Percentiles rank a stretch among this genome's conserved stretches.
These are phyloP conservation scores for Temnothorax rugatulus DNA, from an alignment of 2,888 invertebrate genomes.

Conservation along the genomic window DNA sequence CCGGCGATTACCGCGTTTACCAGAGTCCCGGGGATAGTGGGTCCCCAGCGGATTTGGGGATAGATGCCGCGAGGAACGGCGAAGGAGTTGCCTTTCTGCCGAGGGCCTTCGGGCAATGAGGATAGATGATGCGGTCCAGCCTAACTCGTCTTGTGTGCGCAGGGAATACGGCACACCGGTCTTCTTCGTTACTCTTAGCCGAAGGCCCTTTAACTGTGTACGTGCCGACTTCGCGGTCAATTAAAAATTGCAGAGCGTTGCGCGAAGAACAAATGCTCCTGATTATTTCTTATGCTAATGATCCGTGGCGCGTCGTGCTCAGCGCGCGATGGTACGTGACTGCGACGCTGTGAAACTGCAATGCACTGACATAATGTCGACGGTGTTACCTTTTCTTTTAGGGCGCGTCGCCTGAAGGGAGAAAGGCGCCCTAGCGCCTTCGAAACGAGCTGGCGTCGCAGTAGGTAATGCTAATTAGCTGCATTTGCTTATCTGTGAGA, in stretches of 20 bases:
- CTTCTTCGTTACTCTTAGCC: not conserved
- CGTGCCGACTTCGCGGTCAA: constrained; percentile 43
- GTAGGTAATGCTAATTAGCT: constrained; percentile 8
- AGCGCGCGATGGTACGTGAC: constrained; percentile 14
- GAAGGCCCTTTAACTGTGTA: not conserved
- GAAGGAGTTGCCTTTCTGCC: constrained; percentile 36
- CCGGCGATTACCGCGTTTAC: constrained; percentile 48
- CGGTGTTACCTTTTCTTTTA: not conserved
- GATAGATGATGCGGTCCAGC: constrained; percentile 71
- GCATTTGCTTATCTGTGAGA: constrained; percentile 5
- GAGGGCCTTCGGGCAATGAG: constrained; percentile 67
- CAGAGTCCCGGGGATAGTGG: constrained; percentile 33
- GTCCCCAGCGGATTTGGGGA: constrained; percentile 63
- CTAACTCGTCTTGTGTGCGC: constrained; percentile 61
- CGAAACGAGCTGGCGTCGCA: not conserved
- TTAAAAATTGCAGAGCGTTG: constrained; percentile 51
- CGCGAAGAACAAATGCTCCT: not conserved
- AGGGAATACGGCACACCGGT: not conserved
- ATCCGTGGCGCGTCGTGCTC: not conserved
- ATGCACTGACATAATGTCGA: not conserved
- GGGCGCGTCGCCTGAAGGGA: not conserved
- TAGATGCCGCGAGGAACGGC: constrained; percentile 58
- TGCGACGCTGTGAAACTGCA: constrained; percentile 3
- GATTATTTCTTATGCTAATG: constrained; percentile 59
- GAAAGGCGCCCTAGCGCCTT: not conserved